Percentiles rank a stretch among this genome's conserved stretches.
Conservation (phyloP, 2,113 vertebrate species). For the Heterochromis multidens region DNA sequence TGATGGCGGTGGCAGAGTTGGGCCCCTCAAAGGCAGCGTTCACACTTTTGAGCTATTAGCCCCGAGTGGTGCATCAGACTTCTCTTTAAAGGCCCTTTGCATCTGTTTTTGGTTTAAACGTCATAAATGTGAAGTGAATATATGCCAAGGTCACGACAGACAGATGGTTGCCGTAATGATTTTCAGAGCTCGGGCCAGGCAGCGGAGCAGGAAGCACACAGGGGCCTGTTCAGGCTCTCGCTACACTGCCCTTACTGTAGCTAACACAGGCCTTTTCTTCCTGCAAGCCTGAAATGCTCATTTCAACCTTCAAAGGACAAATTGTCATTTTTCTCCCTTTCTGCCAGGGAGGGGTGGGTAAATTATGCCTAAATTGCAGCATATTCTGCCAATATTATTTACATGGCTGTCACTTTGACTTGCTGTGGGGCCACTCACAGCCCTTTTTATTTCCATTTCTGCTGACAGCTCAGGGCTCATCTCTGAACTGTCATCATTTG, state of each 20-base stretch:
- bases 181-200: conserved; percentile 43
- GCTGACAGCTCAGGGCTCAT: conserved; percentile 66
- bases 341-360: conserved; percentile 8
- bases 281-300: conserved; percentile 13
- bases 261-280: conserved; percentile 34
- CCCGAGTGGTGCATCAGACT: conserved; percentile 43
- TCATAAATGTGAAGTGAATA: conserved; percentile 60
- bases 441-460: conserved; percentile 58
- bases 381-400: conserved; percentile 60
- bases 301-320: conserved; percentile 64
- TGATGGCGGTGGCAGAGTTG: conserved; percentile 10
- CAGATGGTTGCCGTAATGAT: conserved; percentile 65
- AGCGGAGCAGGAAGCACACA: conserved; percentile 29
- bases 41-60: conserved; percentile 62
- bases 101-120: conserved; percentile 62
- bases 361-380: conserved; percentile 55
- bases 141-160: conserved; percentile 60
- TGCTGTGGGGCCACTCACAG: conserved; percentile 37
- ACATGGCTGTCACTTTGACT: conserved; percentile 64
- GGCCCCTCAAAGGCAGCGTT: conserved; percentile 48
- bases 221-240: conserved; percentile 36
- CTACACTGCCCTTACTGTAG: conserved; percentile 33
- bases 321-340: neutral
- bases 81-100: conserved; percentile 50
- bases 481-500: conserved; percentile 55